Evolutionary conservation across 2,888 invertebrate genomes (phyloP).

Genomic region (Anodontia alba): DNA sequence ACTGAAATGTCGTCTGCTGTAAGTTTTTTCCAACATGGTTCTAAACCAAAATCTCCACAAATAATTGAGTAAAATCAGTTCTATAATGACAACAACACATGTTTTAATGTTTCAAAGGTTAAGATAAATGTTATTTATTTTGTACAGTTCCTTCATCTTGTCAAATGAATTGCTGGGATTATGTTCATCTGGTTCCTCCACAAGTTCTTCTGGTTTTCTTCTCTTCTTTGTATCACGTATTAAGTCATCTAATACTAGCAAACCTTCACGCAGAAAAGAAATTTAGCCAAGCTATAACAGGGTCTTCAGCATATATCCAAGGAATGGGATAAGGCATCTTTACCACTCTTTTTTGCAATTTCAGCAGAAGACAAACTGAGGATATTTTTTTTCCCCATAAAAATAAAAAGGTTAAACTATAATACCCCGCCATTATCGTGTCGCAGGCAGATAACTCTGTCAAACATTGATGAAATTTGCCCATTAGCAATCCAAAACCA

Average conservation of each 20-base stretch:
- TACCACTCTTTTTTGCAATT: no score
- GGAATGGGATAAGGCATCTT: no score
- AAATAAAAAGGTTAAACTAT: no score
- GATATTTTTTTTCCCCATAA: no score
- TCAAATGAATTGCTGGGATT: not conserved
- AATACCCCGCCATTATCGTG: no score
- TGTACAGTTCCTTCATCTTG: slow-evolving; percentile 5
- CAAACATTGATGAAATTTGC: no score
- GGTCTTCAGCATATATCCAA: no score
- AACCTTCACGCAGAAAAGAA: not conserved
- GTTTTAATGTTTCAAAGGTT: not conserved
- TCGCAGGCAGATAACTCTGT: no score
- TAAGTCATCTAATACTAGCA: not conserved
- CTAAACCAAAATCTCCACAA: not conserved
- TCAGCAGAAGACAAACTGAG: no score
- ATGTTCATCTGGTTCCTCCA: not conserved
- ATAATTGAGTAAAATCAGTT: not conserved
- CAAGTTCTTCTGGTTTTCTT: not conserved
- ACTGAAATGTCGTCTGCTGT: no score
- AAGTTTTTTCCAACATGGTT: not conserved
- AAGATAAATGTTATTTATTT: slow-evolving; percentile 8
- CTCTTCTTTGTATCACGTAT: not conserved
- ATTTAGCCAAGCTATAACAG: no score
- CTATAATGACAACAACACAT: slow-evolving; percentile 1
- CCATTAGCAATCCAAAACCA: no score